Conservation (phyloP, 2,113 vertebrate genomes). For the Murina feae region DNA sequence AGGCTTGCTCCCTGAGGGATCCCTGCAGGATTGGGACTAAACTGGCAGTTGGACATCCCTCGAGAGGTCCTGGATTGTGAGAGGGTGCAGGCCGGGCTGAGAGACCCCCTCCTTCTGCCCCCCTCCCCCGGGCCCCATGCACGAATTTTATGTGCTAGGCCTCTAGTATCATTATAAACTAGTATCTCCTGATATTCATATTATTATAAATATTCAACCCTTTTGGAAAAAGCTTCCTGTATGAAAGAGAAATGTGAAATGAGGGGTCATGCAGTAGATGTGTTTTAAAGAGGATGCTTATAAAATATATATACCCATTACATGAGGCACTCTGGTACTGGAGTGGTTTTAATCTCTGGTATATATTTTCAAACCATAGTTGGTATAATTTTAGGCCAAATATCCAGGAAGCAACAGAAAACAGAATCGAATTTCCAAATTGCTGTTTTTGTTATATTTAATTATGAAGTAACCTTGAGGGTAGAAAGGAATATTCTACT, state of each 20-base stretch:
- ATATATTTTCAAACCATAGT: slow-evolving; percentile 43
- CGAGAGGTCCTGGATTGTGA: too few relatives aligned
- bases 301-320: background rate
- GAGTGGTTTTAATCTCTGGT: slow-evolving; percentile 14
- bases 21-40: too few relatives aligned
- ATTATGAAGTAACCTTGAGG: slow-evolving; percentile 68
- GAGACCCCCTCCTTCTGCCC: too few relatives aligned
- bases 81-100: too few relatives aligned
- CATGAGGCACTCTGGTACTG: background rate
- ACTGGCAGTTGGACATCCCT: too few relatives aligned
- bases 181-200: background rate
- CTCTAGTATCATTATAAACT: background rate
- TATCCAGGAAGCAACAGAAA: slow-evolving; percentile 53
- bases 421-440: slow-evolving; percentile 62
- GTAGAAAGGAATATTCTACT: slow-evolving; percentile 58
- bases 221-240: background rate
- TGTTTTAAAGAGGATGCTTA: slow-evolving; percentile 21
- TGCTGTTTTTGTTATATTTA: slow-evolving; percentile 65
- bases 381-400: slow-evolving; percentile 50
- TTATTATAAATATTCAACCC: background rate
- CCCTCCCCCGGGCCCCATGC: too few relatives aligned
- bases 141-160: too few relatives aligned
- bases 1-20: too few relatives aligned
- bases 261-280: background rate
- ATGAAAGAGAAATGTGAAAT: background rate